Evolutionary conservation across 2,113 vertebrate genomes (phyloP).

Genomic region (Colaptes auratus): DNA sequence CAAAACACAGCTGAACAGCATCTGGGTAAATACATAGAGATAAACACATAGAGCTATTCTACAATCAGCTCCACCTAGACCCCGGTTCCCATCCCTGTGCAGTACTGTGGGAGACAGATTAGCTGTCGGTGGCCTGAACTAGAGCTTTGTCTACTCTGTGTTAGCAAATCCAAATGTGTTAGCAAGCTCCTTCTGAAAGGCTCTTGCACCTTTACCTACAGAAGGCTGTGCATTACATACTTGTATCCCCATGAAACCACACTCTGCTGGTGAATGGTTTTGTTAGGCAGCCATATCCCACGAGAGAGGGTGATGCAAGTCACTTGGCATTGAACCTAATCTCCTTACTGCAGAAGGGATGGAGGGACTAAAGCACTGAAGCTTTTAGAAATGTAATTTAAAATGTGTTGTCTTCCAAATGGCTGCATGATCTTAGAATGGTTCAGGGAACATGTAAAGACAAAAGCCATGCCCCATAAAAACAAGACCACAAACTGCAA

Average conservation of each 20-base stretch:
- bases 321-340: not conserved
- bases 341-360: not conserved
- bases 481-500: not conserved
- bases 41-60: not conserved
- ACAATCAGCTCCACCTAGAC: not conserved
- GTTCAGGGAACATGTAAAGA: not conserved
- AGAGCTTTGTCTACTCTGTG: not conserved
- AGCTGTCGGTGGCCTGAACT: not conserved
- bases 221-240: not conserved
- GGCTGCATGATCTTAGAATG: not conserved
- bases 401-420: not conserved
- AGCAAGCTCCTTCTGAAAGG: not conserved
- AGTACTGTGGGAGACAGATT: not conserved
- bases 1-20: not conserved
- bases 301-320: not conserved
- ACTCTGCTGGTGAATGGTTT: not conserved
- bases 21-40: not conserved
- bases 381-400: slow-evolving; percentile 21
- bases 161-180: not conserved
- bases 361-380: not conserved
- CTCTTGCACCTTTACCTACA: fast-evolving
- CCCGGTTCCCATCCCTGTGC: not conserved
- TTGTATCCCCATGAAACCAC: not conserved
- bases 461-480: not conserved
- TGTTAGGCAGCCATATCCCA: not conserved